Evolutionary conservation across 2,888 invertebrate species (phyloP).

Genomic region (Disparrhopalites patrizii): DNA sequence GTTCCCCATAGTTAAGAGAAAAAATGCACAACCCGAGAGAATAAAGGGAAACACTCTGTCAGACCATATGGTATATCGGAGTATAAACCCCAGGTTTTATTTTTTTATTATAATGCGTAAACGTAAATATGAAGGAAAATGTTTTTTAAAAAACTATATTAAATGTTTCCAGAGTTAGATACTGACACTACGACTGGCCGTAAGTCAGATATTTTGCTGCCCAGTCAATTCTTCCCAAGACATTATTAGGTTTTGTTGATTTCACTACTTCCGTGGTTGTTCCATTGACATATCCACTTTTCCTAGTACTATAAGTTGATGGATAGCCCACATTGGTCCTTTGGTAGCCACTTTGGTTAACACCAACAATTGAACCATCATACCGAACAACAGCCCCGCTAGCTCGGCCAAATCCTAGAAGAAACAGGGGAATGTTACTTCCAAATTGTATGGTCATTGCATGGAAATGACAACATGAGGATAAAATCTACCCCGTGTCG

Average conservation of each 20-base stretch:
- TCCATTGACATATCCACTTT: conserved; percentile 38
- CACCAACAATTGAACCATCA: conserved; percentile 23
- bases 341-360: conserved; percentile 25
- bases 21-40: too few species aligned
- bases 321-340: conserved; percentile 22
- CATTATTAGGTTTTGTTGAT: conserved; percentile 34
- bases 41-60: too few species aligned
- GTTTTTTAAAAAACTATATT: too few species aligned
- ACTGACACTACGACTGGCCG: conserved; percentile 45
- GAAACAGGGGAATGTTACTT: too few species aligned
- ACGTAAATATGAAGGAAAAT: too few species aligned
- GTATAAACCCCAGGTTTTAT: too few species aligned
- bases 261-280: conserved; percentile 24
- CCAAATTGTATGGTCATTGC: too few species aligned
- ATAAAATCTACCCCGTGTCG: too few species aligned
- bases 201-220: conserved; percentile 46
- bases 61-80: too few species aligned
- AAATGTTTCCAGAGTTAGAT: neutral
- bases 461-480: too few species aligned
- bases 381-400: conserved; percentile 23
- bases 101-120: too few species aligned
- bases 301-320: conserved; percentile 39
- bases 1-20: too few species aligned
- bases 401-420: conserved; percentile 18
- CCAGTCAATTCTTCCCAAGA: conserved; percentile 43